Percentiles rank a stretch among this genome's conserved stretches.
Conservation (phyloP, 2,797 vertebrate species). For the Graptemys geographica region DNA sequence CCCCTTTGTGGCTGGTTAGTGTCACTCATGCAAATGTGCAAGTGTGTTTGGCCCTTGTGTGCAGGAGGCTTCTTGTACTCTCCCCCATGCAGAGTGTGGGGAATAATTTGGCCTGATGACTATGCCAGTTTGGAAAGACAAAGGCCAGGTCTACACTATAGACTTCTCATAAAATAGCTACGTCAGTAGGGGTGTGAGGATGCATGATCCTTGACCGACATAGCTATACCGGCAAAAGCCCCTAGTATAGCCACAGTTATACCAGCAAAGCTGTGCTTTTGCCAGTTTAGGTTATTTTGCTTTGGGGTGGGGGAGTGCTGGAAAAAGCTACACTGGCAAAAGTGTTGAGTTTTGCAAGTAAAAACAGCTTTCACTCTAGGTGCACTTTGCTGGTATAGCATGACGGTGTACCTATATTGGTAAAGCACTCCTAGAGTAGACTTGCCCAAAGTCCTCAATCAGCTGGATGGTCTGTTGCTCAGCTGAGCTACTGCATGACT, state of each 20-base stretch:
- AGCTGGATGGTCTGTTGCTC: not conserved
- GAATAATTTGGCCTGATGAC: constrained; percentile 9
- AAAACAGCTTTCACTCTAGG: not conserved
- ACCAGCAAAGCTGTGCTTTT: not conserved
- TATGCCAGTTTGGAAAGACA: not conserved
- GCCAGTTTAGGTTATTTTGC: not conserved
- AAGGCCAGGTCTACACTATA: not conserved
- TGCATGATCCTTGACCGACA: not conserved
- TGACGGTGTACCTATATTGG: not conserved
- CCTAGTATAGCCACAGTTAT: not conserved
- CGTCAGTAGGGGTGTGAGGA: not conserved
- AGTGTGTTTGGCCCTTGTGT: constrained; percentile 6
- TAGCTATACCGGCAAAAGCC: not conserved
- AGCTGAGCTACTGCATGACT: constrained; percentile 53
- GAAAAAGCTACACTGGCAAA: not conserved
- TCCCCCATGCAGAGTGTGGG: not conserved
- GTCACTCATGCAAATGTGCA: constrained; percentile 3
- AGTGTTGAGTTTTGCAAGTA: not conserved
- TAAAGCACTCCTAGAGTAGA: not conserved
- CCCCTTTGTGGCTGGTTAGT: not conserved
- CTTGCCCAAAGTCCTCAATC: constrained; percentile 18
- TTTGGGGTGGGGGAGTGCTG: not conserved
- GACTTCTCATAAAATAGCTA: not conserved
- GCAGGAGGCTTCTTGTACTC: constrained; percentile 5
- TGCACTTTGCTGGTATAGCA: not conserved